Percentiles rank a stretch among this genome's conserved stretches.
Conservation (phyloP, 1,140 invertebrate genomes). For the Drosophila murphyi region DNA sequence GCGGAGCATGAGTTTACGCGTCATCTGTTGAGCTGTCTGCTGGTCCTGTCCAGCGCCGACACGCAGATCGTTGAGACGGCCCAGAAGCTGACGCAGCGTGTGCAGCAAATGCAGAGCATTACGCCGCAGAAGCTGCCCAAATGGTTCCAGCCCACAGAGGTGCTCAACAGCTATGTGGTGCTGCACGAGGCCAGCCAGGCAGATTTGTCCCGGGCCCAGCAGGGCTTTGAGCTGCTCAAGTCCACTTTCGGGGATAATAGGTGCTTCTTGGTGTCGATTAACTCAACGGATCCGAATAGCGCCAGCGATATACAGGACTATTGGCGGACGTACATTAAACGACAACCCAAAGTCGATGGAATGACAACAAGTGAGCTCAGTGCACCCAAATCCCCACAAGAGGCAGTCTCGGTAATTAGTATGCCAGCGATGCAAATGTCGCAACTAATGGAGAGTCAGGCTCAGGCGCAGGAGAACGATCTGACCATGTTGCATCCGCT, state of each 20-base stretch:
- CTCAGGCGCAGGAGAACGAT: conserved; percentile 59
- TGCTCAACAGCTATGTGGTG: conserved; percentile 95
- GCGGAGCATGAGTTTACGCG: conserved; percentile 98
- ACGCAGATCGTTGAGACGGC: conserved; percentile 92
- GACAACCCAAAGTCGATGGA: conserved; percentile 86
- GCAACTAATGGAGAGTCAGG: conserved; percentile 55
- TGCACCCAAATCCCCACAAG: conserved; percentile 87
- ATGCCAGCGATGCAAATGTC: conserved; percentile 85
- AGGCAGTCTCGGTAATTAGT: conserved; percentile 85
- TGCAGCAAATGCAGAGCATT: conserved; percentile 91
- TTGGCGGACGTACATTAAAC: conserved; percentile 92
- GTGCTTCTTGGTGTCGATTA: conserved; percentile 95
- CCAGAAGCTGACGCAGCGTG: conserved; percentile 90
- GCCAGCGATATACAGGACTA: conserved; percentile 89
- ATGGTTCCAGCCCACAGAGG: conserved; percentile 94
- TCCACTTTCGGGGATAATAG: conserved; percentile 92
- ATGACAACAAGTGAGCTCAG: conserved; percentile 87
- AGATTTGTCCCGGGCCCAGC: conserved; percentile 86
- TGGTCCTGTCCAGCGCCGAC: conserved; percentile 93
- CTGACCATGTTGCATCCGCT: conserved; percentile 86
- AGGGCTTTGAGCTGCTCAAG: conserved; percentile 93
- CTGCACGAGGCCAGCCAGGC: conserved; percentile 90
- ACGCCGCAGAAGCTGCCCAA: conserved; percentile 92
- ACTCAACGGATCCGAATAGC: conserved; percentile 88
- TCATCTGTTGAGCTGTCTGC: conserved; percentile 95